Evolutionary conservation across 2,888 invertebrate species (phyloP).

Genomic region (Nephrotoma flavescens): DNA sequence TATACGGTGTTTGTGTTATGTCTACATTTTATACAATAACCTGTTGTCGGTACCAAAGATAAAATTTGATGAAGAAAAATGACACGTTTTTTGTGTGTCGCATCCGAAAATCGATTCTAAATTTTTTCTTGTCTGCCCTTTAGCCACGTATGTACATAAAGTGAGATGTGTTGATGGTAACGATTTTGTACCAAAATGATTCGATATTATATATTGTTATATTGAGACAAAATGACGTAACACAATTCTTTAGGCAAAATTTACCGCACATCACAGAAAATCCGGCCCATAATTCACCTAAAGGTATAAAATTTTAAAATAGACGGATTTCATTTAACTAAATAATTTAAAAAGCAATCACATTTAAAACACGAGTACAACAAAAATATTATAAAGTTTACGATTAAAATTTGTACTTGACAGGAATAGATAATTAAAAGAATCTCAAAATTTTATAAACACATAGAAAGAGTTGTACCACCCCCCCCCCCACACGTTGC

Average conservation of each 20-base stretch:
- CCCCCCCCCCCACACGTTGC: background rate
- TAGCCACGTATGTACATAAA: background rate
- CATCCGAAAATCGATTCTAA: background rate
- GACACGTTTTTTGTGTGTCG: background rate
- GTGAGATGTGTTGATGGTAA: background rate
- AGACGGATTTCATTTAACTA: background rate
- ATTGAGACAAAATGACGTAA: background rate
- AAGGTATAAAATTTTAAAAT: background rate
- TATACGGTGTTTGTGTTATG: background rate
- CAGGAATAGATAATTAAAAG: background rate
- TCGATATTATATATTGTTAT: background rate
- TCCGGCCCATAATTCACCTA: background rate
- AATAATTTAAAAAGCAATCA: background rate
- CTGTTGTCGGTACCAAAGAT: background rate
- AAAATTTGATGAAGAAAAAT: background rate
- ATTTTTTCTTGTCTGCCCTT: background rate
- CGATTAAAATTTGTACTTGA: background rate
- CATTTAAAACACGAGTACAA: background rate
- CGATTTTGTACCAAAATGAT: background rate
- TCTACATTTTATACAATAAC: background rate
- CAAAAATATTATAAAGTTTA: background rate
- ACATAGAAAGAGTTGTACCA: background rate
- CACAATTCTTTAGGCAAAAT: background rate
- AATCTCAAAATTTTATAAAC: background rate
- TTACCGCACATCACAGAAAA: background rate